A percentile compares a stretch with the other conserved stretches of the same genome.
Conservation (phyloP, 2,797 vertebrate genomes). For the Pristis pectinata region DNA sequence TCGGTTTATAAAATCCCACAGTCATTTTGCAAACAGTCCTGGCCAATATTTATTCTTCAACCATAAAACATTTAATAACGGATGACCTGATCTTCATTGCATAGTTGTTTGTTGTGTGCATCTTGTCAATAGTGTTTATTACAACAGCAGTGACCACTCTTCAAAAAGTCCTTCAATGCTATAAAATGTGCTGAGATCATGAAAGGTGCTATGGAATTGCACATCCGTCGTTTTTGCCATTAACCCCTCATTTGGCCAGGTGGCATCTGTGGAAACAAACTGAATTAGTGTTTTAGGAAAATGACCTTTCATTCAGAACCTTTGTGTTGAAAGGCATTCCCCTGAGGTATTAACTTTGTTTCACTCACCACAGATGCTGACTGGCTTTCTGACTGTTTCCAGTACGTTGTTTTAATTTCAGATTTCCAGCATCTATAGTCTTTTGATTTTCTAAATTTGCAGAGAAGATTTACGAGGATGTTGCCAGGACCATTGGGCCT, state of each 20-base stretch:
- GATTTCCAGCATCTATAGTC: too few relatives aligned
- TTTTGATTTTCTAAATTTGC: too few relatives aligned
- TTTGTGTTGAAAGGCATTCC: neutral
- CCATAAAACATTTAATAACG: neutral
- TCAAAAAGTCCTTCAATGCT: neutral
- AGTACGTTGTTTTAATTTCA: too few relatives aligned
- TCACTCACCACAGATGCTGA: too few relatives aligned
- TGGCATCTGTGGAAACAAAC: too few relatives aligned
- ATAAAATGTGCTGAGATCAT: neutral
- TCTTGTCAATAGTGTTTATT: neutral
- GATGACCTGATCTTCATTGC: neutral
- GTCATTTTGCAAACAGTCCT: neutral
- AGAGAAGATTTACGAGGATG: too few relatives aligned
- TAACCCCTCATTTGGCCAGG: too few relatives aligned
- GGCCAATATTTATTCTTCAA: neutral
- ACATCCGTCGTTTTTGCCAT: too few relatives aligned
- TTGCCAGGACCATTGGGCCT: too few relatives aligned
- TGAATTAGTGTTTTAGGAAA: too few relatives aligned
- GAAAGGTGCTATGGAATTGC: neutral
- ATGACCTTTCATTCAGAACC: neutral
- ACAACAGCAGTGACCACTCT: neutral
- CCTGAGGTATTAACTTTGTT: too few relatives aligned
- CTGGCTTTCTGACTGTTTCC: too few relatives aligned
- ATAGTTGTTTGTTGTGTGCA: neutral
- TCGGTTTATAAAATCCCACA: neutral